These are phyloP conservation scores for Rutpela maculata DNA, from an alignment of 2,888 invertebrate genomes.

Conservation along the genomic window DNA sequence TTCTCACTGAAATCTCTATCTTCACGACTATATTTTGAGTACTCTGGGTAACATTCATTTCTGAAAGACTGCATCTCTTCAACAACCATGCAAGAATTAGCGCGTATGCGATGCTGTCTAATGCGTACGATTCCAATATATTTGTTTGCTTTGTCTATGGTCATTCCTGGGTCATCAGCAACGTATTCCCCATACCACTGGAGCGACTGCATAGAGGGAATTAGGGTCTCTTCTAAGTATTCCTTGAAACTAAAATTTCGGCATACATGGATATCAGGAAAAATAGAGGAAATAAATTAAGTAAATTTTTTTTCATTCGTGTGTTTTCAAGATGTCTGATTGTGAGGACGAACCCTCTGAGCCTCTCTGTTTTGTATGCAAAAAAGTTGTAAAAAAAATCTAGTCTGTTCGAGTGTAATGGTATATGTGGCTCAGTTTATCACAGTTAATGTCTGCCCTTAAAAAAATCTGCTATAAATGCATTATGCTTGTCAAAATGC, in stretches of 20 bases:
- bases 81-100: constrained; percentile 39
- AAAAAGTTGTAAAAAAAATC: too few species aligned
- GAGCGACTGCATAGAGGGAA: constrained; percentile 59
- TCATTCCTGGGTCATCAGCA: constrained; percentile 59
- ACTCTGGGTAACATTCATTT: constrained; percentile 30
- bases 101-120: constrained; percentile 58
- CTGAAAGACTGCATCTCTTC: background rate
- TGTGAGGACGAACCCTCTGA: too few species aligned
- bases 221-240: constrained; percentile 56
- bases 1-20: constrained; percentile 54
- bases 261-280: too few species aligned
- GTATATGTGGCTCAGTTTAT: too few species aligned
- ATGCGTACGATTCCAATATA: constrained; percentile 62
- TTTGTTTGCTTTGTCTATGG: constrained; percentile 63
- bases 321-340: too few species aligned
- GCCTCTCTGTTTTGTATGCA: too few species aligned
- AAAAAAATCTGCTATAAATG: too few species aligned
- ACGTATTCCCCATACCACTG: constrained; percentile 63
- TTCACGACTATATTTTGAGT: constrained; percentile 42
- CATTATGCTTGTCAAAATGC: too few species aligned
- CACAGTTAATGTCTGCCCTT: too few species aligned
- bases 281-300: too few species aligned
- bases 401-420: too few species aligned
- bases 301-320: too few species aligned
- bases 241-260: constrained; percentile 53